Evolutionary conservation across 30 jellyfish, hydroid and myxozoan genomes (phyloP).

Genomic region (Rhopilema esculentum): DNA sequence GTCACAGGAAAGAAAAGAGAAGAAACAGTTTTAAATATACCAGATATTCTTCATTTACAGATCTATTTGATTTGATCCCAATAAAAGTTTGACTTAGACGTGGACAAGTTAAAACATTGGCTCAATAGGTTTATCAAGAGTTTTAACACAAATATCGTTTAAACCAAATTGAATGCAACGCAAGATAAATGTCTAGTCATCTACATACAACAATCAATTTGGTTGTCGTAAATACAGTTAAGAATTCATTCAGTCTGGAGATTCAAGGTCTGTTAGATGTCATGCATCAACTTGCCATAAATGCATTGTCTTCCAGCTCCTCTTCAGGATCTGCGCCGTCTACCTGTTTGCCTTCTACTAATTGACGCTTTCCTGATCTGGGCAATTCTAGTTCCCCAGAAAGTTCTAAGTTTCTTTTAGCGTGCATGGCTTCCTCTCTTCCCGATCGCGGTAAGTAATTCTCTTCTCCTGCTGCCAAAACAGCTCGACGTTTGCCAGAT

Average conservation of each 20-base stretch:
- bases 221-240: neutral
- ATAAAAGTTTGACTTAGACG: neutral
- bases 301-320: neutral
- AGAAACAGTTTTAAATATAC: neutral
- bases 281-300: neutral
- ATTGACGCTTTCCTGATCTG: constrained; percentile 5
- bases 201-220: neutral
- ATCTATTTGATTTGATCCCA: neutral
- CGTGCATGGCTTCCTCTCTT: neutral
- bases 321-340: neutral
- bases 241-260: neutral
- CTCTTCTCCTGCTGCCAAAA: neutral
- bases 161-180: neutral
- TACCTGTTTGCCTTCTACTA: too few relatives aligned
- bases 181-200: neutral
- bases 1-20: neutral
- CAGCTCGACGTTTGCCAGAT: neutral
- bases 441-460: constrained; percentile 12
- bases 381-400: constrained; percentile 8
- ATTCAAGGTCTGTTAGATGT: neutral
- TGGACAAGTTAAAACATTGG: neutral
- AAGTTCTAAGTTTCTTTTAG: neutral
- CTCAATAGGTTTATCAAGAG: neutral
- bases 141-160: neutral
- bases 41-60: neutral